Conservation (phyloP, 2,113 vertebrate genomes). For the Protobothrops mucrosquamatus region DNA sequence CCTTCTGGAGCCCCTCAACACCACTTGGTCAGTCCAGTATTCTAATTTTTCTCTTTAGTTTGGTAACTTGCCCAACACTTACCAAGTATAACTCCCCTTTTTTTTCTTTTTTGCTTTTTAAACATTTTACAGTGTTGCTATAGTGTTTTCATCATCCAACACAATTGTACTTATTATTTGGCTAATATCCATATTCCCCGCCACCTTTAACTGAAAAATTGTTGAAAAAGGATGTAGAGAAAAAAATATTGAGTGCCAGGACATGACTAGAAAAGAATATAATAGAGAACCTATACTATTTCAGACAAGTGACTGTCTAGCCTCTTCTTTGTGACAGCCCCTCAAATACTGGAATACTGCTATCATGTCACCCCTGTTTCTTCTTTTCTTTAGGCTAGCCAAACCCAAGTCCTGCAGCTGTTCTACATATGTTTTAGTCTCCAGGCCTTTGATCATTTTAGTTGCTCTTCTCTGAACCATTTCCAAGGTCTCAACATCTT, state of each 20-base stretch:
- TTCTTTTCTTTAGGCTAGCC: too few relatives aligned
- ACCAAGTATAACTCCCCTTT: background rate
- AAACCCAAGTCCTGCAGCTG: too few relatives aligned
- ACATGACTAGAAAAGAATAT: background rate
- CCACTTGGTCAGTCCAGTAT: background rate
- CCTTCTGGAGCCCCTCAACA: background rate
- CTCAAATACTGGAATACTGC: too few relatives aligned
- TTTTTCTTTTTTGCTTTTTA: background rate
- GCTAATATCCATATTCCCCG: background rate
- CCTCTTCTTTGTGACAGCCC: too few relatives aligned
- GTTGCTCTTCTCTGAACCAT: too few relatives aligned
- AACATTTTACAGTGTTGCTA: background rate
- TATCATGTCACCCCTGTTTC: too few relatives aligned
- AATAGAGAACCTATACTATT: too few relatives aligned
- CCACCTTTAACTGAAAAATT: background rate
- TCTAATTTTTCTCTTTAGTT: background rate
- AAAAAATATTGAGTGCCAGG: background rate
- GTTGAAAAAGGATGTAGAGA: background rate
- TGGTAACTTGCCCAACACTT: background rate
- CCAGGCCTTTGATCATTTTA: too few relatives aligned
- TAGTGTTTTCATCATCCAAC: background rate
- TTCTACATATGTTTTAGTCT: too few relatives aligned
- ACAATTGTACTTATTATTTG: background rate
- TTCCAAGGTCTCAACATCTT: too few relatives aligned
- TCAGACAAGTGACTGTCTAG: too few relatives aligned